phyloP scores from a whole-genome alignment of 2,797 vertebrate species.

The Uromys caudimaculatus region DNA sequence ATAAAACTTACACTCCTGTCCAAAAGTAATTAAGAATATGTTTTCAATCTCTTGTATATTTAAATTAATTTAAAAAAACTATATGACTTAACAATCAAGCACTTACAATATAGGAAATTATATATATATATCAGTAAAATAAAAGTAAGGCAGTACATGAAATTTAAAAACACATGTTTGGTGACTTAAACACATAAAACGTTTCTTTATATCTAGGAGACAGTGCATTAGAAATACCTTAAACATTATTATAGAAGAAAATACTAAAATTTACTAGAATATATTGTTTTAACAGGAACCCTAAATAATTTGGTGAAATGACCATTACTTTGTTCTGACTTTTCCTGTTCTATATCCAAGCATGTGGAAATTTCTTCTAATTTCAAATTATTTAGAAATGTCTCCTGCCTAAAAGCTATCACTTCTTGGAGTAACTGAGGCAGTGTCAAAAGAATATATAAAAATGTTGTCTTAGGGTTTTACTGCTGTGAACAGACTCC shows the following conservation, averaged over 20 bases:
- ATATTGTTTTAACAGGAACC: slow-evolving; percentile 29
- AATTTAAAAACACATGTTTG: slow-evolving; percentile 42
- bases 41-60: background rate
- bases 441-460: slow-evolving; percentile 30
- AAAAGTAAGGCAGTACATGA: background rate
- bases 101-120: background rate
- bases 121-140: slow-evolving; percentile 39
- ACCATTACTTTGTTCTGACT: slow-evolving; percentile 8
- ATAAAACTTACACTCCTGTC: background rate
- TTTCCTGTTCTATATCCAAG: slow-evolving; percentile 22
- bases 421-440: background rate
- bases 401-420: background rate
- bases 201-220: slow-evolving; percentile 27
- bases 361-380: slow-evolving; percentile 29
- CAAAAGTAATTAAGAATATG: background rate
- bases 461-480: background rate
- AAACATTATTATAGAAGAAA: slow-evolving; percentile 45
- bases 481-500: too few species aligned
- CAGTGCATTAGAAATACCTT: background rate
- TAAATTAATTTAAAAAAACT: slow-evolving; percentile 30
- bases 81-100: slow-evolving; percentile 4
- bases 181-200: background rate
- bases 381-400: slow-evolving; percentile 39
- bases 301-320: background rate
- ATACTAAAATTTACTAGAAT: slow-evolving; percentile 14